A percentile compares a stretch with the other conserved stretches of the same genome.
Evolutionary conservation across 2,888 invertebrate species (phyloP).

Genomic region (Macrosoma leucophasiata): DNA sequence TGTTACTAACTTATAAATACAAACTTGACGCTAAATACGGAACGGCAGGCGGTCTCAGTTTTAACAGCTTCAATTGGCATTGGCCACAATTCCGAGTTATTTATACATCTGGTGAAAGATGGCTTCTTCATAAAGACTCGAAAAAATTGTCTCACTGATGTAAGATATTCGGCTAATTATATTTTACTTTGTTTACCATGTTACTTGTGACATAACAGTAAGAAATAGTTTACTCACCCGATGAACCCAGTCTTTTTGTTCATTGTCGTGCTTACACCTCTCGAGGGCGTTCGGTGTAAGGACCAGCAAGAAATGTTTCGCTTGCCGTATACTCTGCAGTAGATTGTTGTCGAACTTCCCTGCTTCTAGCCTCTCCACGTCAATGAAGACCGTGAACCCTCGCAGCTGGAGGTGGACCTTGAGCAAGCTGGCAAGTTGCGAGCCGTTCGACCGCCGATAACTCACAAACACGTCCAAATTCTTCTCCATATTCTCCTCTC

Average conservation of each 20-base stretch:
- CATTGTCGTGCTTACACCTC: constrained; percentile 92
- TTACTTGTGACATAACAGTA: too few relatives aligned
- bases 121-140: too few relatives aligned
- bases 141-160: too few relatives aligned
- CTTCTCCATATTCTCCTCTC: constrained; percentile 88
- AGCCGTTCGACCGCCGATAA: constrained; percentile 97
- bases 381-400: constrained; percentile 98
- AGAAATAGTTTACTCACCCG: constrained; percentile 81
- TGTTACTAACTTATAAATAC: too few relatives aligned
- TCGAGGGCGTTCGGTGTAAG: constrained; percentile 96
- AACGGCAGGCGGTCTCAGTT: too few relatives aligned
- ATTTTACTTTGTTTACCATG: too few relatives aligned
- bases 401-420: constrained; percentile 97
- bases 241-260: constrained; percentile 99
- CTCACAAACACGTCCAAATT: constrained; percentile 98
- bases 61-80: too few relatives aligned
- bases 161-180: too few relatives aligned
- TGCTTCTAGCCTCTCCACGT: constrained; percentile 97
- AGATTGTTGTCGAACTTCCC: constrained; percentile 99
- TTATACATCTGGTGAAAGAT: too few relatives aligned
- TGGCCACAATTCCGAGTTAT: too few relatives aligned
- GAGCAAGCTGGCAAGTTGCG: constrained; percentile 94
- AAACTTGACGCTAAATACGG: too few relatives aligned
- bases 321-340: constrained; percentile 96
- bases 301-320: constrained; percentile 96